Evolutionary conservation across 2,888 invertebrate species (phyloP).

Genomic region (Lasioglossum marginatum): DNA sequence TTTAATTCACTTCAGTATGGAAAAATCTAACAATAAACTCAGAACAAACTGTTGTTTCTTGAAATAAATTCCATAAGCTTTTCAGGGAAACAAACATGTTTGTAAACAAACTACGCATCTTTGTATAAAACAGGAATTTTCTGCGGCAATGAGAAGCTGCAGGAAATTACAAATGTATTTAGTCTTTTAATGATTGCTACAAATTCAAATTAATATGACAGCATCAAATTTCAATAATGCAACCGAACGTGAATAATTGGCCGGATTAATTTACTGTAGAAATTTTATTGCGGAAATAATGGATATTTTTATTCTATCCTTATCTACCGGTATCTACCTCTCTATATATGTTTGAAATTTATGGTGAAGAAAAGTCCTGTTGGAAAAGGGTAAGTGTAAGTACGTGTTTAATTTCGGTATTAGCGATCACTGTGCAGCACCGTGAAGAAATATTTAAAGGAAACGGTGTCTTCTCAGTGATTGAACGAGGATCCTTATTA

Average conservation of each 20-base stretch:
- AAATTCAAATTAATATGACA: background rate
- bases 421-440: background rate
- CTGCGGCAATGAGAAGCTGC: background rate
- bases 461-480: constrained; percentile 13
- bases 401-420: background rate
- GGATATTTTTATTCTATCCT: background rate
- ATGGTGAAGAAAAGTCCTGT: background rate
- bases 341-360: background rate
- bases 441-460: constrained; percentile 17
- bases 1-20: background rate
- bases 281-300: background rate
- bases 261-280: background rate
- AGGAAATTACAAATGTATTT: background rate
- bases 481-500: constrained; percentile 35
- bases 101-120: background rate
- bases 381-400: background rate
- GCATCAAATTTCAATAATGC: background rate
- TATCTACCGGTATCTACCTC: background rate
- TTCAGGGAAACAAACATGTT: background rate
- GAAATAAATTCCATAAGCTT: background rate
- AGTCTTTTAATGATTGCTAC: background rate
- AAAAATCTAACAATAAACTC: background rate
- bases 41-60: background rate
- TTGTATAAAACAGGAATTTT: background rate
- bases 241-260: background rate